A percentile compares a stretch with the other conserved stretches of the same genome.
Conservation (phyloP, 2,113 vertebrate genomes). For the Tupaia chinensis region DNA sequence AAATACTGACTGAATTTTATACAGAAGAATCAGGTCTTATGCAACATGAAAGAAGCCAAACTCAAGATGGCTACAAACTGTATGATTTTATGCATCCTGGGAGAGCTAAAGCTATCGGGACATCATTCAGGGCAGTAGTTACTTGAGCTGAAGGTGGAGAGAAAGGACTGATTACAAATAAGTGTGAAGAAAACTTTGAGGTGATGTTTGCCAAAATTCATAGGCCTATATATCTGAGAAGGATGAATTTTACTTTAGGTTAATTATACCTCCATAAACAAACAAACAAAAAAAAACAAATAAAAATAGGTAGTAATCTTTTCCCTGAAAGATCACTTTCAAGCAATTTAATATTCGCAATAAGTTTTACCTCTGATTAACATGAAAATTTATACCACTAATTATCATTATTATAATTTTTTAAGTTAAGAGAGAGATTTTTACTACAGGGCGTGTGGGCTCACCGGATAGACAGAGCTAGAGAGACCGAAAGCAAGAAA, state of each 20-base stretch:
- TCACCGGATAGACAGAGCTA: too few relatives aligned
- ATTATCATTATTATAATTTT: not conserved
- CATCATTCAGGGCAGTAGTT: not conserved
- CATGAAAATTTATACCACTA: constrained; percentile 7
- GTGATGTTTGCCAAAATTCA: constrained; percentile 23
- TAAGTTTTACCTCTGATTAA: constrained; percentile 59
- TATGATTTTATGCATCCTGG: not conserved
- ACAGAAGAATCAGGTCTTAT: not conserved
- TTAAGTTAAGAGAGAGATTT: too few relatives aligned
- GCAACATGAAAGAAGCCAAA: not conserved
- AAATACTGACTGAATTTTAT: not conserved
- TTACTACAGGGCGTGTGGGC: too few relatives aligned
- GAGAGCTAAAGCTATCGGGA: not conserved
- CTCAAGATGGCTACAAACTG: not conserved
- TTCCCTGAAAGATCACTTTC: constrained; percentile 46
- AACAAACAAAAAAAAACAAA: not conserved
- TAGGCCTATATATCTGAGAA: not conserved
- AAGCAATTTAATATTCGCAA: constrained; percentile 53
- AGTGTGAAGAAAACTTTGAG: not conserved
- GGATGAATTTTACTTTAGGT: not conserved
- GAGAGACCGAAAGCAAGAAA: too few relatives aligned
- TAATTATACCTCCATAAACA: not conserved
- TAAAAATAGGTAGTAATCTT: not conserved
- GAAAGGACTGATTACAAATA: not conserved
- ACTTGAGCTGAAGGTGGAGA: not conserved